Base-by-base conservation (phyloP, 1,140 invertebrate genomes). In the Drosophila pseudoananassae region DNA sequence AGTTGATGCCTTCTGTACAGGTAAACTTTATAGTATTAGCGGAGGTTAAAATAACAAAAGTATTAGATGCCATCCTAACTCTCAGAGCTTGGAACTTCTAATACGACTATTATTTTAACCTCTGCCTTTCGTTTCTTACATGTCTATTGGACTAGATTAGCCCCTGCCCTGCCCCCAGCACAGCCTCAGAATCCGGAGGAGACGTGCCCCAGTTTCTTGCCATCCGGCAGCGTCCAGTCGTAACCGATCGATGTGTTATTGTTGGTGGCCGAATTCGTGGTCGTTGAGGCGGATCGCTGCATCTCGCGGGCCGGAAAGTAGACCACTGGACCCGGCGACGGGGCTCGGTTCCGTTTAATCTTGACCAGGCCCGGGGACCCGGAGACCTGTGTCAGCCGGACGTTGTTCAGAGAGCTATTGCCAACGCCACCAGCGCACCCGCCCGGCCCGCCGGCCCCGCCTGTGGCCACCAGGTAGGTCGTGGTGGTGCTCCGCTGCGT, bases 311-410 rank as follows among this genome's bases (percentile, higher is more conserved):
- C 81, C 0, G 95, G 95, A 91, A 95, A 95, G 90, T 96, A 95
- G 5, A 95, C 94, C 58, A 94, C 94, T 0, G 94, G 94, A 0
- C 94, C 94, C 0, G 94, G 94, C 53, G 94, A 94, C 0, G 93
- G 91, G 0, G 92, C 92, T 17, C 78, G 91, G 69, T 79, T 92
- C 79, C 66, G 90, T 72, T 29, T 91, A 59, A 70, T 92, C 60
- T 75, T 92, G 7, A 73, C 82, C 83, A 68, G 92, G 58, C 58
- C 92, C 63, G 60, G 77, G 50, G 90, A 81, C 0, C 76, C 78
- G 27, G 75, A 85, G 9, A 90, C 72, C 45, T 91, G 90, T 3
- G 87, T 90, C 9, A 91, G 61, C 6, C 88, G 76, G 0, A 90
- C 81, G 54, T 79, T 91, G 33, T 90, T 91, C 14, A 90, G 45